Evolutionary conservation across 2,113 vertebrate genomes (phyloP).

Genomic region (Microtus ochrogaster): DNA sequence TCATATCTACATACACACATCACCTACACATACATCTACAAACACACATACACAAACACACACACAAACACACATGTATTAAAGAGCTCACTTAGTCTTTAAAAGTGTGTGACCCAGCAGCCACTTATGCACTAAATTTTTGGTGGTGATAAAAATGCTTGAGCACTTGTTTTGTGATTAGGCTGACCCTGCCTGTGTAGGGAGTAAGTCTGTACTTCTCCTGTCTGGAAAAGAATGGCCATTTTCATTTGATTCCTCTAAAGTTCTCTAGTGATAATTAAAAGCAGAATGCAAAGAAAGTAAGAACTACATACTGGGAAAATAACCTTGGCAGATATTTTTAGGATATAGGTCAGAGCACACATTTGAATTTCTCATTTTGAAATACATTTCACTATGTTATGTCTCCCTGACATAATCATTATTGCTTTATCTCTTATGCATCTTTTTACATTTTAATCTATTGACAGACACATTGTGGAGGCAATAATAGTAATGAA

Average conservation of each 20-base stretch:
- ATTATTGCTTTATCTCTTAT: neutral
- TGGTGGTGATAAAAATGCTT: rapidly evolving
- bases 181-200: no score
- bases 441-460: neutral
- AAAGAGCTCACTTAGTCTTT: neutral
- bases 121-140: rapidly evolving
- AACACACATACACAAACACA: neutral
- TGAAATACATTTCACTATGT: neutral
- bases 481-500: neutral
- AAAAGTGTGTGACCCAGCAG: neutral
- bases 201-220: neutral
- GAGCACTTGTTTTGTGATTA: neutral
- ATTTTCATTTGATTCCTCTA: neutral
- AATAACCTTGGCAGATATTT: neutral
- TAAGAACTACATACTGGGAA: neutral
- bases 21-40: neutral
- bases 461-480: neutral
- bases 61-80: neutral
- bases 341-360: neutral
- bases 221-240: neutral
- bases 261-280: neutral
- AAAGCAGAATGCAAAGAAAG: neutral
- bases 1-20: neutral
- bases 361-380: neutral
- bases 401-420: neutral